Conservation (phyloP, 2,888 invertebrate species). For the Amblyjoppa proteus region DNA sequence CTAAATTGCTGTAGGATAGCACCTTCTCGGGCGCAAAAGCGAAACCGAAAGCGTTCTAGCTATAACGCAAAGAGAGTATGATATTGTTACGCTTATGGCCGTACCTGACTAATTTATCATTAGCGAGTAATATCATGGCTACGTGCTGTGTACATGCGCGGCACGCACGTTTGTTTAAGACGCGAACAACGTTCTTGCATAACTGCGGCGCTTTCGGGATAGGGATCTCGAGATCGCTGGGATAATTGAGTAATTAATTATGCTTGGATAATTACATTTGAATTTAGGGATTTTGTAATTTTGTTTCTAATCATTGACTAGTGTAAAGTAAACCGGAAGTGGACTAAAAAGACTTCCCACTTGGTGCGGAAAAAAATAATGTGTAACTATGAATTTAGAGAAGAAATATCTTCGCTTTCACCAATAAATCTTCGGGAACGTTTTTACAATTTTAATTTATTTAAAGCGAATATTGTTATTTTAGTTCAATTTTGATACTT, state of each 20-base stretch:
- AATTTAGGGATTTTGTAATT: constrained; percentile 10
- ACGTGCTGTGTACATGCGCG: not conserved
- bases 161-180: constrained; percentile 47
- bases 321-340: no score
- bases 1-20: not conserved
- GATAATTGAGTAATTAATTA: constrained; percentile 65
- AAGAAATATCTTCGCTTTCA: no score
- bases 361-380: not conserved
- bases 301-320: not conserved
- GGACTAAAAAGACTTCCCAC: not conserved
- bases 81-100: constrained; percentile 60
- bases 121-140: constrained; percentile 19
- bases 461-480: no score
- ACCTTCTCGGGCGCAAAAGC: constrained; percentile 18
- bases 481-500: no score
- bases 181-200: constrained; percentile 51
- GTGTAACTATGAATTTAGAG: not conserved
- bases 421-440: no score
- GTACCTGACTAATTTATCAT: constrained; percentile 58
- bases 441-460: no score
- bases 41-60: constrained; percentile 46
- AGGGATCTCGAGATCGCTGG: constrained; percentile 48
- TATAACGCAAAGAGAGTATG: constrained; percentile 40
- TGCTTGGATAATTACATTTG: constrained; percentile 34
- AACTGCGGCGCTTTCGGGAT: constrained; percentile 24